Evolutionary conservation across 2,113 vertebrate genomes (phyloP).

Genomic region (Myrmecophaga tridactyla): DNA sequence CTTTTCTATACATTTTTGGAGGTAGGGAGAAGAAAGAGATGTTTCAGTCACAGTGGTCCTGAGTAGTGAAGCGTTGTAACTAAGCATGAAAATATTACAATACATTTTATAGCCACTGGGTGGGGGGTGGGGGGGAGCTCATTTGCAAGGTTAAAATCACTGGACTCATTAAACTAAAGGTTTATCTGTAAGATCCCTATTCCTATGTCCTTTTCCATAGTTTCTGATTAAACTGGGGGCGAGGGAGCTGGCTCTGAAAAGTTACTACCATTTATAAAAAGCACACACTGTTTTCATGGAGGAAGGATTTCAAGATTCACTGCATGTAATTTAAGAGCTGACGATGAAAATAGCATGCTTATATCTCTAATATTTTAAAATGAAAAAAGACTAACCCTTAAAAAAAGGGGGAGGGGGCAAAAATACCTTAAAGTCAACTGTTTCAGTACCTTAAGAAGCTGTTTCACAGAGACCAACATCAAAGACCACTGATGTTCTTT

Average conservation of each 20-base stretch:
- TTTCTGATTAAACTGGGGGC: background rate
- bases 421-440: conserved; percentile 5
- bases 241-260: conserved; percentile 9
- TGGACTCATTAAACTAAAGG: background rate
- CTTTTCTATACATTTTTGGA: background rate
- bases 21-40: too few relatives aligned
- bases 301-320: conserved; percentile 1
- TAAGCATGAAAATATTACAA: background rate
- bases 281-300: background rate
- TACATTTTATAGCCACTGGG: background rate
- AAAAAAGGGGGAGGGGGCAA: too few relatives aligned
- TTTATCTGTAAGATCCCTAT: conserved; percentile 25
- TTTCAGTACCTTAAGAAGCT: background rate
- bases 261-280: background rate
- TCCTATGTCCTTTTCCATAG: background rate
- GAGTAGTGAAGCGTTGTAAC: conserved; percentile 10
- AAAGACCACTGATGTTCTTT: background rate
- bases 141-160: conserved; percentile 37
- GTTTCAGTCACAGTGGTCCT: background rate
- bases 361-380: conserved; percentile 16
- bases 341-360: conserved; percentile 30
- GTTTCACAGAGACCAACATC: background rate
- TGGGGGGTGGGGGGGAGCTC: too few relatives aligned
- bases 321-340: background rate
- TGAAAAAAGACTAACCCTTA: background rate